A percentile compares a stretch with the other conserved stretches of the same genome.
Conservation (phyloP, 2,113 vertebrate genomes). For the Columba livia region DNA sequence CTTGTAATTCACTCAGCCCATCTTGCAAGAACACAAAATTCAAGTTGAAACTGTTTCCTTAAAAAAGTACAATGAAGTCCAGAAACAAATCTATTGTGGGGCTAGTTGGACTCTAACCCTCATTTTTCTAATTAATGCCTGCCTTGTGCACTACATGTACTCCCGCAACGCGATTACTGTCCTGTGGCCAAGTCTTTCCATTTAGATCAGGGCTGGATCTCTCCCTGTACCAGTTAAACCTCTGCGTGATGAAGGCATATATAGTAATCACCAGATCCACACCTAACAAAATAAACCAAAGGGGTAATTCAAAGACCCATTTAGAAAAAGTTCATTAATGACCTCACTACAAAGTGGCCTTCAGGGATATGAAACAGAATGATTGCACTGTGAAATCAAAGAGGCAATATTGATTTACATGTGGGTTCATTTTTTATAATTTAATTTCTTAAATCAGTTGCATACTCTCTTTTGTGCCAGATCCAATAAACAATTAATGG, state of each 20-base stretch:
- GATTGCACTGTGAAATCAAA: neutral
- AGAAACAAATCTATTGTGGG: neutral
- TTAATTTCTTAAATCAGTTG: neutral
- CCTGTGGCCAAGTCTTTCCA: neutral
- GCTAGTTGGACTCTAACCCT: neutral
- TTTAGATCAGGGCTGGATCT: neutral
- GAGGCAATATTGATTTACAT: neutral
- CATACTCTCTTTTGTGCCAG: neutral
- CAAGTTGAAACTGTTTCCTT: neutral
- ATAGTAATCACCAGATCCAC: neutral
- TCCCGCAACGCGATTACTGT: fast-evolving
- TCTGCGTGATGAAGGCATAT: neutral
- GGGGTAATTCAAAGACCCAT: neutral
- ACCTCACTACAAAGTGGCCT: neutral
- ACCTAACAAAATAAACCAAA: neutral
- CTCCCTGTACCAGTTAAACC: neutral
- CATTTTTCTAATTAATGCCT: neutral
- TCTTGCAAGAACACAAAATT: neutral
- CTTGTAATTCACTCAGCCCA: neutral
- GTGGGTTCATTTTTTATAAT: neutral
- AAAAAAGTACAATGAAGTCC: neutral
- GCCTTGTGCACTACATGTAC: neutral
- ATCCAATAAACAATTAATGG: neutral
- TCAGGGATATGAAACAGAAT: neutral
- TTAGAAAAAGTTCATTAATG: neutral